These are phyloP conservation scores for Drosophila oshimai DNA, from an alignment of 1,140 invertebrate genomes.

Conservation along the genomic window DNA sequence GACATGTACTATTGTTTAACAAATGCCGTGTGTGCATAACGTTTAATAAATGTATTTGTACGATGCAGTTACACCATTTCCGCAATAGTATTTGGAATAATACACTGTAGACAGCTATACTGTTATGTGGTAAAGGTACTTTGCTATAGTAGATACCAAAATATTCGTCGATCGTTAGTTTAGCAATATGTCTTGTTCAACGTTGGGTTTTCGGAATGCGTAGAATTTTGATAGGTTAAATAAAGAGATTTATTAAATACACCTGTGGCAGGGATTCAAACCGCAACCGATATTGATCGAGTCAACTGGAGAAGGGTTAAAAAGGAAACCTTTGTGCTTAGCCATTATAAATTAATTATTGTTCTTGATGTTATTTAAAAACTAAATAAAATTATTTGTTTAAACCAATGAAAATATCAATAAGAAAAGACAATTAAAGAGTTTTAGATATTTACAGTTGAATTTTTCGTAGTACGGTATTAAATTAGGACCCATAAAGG, in stretches of 20 bases:
- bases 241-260: background rate
- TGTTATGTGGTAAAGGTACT: slow-evolving; percentile 18
- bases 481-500: background rate
- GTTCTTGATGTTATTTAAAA: background rate
- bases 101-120: slow-evolving; percentile 29
- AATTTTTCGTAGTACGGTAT: background rate
- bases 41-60: slow-evolving; percentile 60
- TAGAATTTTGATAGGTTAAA: background rate
- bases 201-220: slow-evolving; percentile 26
- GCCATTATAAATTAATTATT: background rate
- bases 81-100: slow-evolving; percentile 20
- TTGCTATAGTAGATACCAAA: slow-evolving; percentile 15
- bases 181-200: slow-evolving; percentile 26
- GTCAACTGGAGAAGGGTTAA: background rate
- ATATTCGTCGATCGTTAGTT: slow-evolving; percentile 3
- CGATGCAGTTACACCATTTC: slow-evolving; percentile 21
- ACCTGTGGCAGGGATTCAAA: background rate
- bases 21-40: slow-evolving; percentile 39
- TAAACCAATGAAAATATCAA: background rate
- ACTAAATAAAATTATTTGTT: background rate
- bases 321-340: background rate
- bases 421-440: background rate
- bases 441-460: slow-evolving; percentile 2
- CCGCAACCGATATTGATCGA: no score
- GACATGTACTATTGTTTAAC: slow-evolving; percentile 39